These are phyloP conservation scores for Cuniculus paca DNA, from an alignment of 2,797 vertebrate genomes.

Conservation along the genomic window DNA sequence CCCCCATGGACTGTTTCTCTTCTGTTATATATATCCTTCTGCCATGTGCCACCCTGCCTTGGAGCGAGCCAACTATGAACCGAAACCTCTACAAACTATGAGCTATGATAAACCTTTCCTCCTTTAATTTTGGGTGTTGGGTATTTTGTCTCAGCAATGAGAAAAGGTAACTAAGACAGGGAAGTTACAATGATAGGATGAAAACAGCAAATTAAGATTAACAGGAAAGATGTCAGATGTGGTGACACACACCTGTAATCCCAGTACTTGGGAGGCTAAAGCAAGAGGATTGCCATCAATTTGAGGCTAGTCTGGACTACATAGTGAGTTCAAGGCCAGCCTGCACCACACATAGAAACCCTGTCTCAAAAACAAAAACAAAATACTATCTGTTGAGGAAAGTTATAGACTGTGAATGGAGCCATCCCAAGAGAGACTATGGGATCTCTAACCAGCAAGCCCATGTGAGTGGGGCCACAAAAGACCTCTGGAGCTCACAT, in stretches of 20 bases:
- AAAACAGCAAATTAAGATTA: constrained; percentile 14
- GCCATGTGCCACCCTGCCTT: neutral
- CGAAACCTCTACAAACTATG: neutral
- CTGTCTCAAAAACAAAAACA: neutral
- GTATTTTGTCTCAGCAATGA: neutral
- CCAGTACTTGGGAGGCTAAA: neutral
- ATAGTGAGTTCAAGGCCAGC: neutral
- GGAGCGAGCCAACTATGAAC: neutral
- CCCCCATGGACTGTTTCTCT: neutral
- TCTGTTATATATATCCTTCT: too few relatives aligned
- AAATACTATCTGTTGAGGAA: neutral
- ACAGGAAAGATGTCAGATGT: neutral
- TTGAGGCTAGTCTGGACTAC: neutral
- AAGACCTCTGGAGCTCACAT: neutral
- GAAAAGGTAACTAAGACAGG: neutral
- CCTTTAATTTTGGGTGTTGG: neutral
- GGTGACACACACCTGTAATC: neutral
- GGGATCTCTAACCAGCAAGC: neutral
- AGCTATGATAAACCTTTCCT: neutral
- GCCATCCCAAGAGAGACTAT: neutral
- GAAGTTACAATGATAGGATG: neutral
- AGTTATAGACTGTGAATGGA: neutral
- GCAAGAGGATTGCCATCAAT: neutral
- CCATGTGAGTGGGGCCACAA: neutral
- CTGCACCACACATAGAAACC: neutral